phyloP scores from a whole-genome alignment of 35 echinoderm and acorn worm genomes.

The Lytechinus pictus region DNA sequence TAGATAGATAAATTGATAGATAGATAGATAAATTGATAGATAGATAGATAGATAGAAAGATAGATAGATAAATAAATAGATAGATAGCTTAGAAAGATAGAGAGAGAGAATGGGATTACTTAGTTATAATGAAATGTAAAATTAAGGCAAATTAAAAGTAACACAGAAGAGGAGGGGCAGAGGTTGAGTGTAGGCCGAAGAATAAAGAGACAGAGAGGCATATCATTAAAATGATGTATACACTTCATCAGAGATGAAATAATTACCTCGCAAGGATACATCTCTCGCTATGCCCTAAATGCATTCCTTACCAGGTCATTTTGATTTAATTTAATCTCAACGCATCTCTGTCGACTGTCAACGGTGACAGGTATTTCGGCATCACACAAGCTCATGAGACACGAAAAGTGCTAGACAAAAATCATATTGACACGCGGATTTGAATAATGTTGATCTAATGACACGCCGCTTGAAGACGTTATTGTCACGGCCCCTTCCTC shows the following conservation, averaged over 20 bases:
- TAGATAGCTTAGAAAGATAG: no score
- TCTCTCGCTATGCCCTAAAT: not conserved
- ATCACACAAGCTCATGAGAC: not conserved
- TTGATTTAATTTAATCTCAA: not conserved
- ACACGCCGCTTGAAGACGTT: constrained; percentile 15
- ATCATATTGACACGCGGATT: constrained; percentile 38
- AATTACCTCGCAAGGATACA: not conserved
- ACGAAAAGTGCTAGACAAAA: not conserved
- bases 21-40: not conserved
- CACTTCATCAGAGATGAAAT: not conserved
- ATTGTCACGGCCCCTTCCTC: not conserved
- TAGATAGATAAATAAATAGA: no score
- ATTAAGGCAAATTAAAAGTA: no score
- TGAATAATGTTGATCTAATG: constrained; percentile 30
- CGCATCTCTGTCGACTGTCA: not conserved
- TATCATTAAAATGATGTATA: not conserved
- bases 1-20: not conserved
- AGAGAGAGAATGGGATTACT: no score
- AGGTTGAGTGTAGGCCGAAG: no score
- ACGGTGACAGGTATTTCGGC: not conserved
- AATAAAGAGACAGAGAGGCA: no score
- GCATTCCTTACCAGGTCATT: not conserved
- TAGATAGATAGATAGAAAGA: not conserved
- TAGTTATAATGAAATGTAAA: no score
- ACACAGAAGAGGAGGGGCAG: no score